Evolutionary conservation across 1,140 invertebrate genomes (phyloP).

Genomic region (Diplogasteroides magnus): DNA sequence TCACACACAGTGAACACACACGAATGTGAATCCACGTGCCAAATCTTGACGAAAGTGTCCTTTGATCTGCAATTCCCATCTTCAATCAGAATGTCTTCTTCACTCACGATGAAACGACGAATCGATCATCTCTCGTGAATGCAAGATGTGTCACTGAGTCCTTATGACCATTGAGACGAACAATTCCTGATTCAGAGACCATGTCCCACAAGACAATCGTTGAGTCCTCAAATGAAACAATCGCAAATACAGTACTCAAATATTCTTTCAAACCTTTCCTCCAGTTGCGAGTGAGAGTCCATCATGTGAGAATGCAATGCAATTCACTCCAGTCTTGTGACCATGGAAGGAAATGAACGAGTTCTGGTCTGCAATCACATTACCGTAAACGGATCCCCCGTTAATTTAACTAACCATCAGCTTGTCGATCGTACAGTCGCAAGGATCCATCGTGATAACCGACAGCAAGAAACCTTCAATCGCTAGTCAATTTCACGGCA

Average conservation of each 20-base stretch:
- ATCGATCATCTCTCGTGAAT: conserved; percentile 70
- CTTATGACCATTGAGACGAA: conserved; percentile 84
- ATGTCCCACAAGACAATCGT: conserved; percentile 87
- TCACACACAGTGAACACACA: conserved; percentile 83
- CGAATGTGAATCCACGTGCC: conserved; percentile 87
- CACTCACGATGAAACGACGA: conserved; percentile 70
- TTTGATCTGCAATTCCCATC: conserved; percentile 67
- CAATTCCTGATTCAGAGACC: conserved; percentile 80
- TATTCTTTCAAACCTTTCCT: conserved; percentile 67
- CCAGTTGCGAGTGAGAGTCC: conserved; percentile 78
- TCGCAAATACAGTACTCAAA: conserved; percentile 29
- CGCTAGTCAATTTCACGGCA: no score
- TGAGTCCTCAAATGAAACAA: conserved; percentile 32
- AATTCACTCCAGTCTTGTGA: conserved; percentile 78
- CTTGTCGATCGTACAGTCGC: conserved; percentile 66
- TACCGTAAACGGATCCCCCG: not conserved
- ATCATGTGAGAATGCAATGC: conserved; percentile 72
- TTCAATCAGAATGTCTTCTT: no score
- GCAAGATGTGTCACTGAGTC: conserved; percentile 76
- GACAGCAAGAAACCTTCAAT: conserved; percentile 74
- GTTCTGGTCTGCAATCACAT: conserved; percentile 55
- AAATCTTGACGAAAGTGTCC: conserved; percentile 92
- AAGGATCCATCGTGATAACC: conserved; percentile 85
- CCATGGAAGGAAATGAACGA: conserved; percentile 72
- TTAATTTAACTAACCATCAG: not conserved